Evolutionary conservation across 2,113 vertebrate species (phyloP).

Genomic region (Camelus bactrianus): DNA sequence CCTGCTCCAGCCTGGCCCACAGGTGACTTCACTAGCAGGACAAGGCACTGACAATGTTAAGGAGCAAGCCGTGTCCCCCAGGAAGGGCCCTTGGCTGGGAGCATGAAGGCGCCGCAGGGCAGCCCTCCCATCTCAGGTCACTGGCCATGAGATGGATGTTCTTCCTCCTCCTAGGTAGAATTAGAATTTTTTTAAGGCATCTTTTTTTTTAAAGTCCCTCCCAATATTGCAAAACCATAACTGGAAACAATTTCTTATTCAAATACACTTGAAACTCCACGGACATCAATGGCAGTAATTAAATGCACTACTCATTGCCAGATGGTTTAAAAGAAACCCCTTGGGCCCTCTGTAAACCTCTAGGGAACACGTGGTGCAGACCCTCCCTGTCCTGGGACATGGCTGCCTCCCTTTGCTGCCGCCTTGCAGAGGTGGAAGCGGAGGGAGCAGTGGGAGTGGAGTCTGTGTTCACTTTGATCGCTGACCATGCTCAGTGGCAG

Average conservation of each 20-base stretch:
- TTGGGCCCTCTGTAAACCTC: not conserved
- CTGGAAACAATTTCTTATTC: not conserved
- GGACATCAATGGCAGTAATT: not conserved
- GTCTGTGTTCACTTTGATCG: fast-evolving
- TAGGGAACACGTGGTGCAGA: fast-evolving
- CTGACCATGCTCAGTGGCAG: not conserved
- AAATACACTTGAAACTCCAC: not conserved
- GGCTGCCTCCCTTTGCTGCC: fast-evolving
- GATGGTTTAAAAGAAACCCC: not conserved
- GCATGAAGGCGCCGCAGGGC: fast-evolving
- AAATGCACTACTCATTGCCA: fast-evolving
- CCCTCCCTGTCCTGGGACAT: not conserved
- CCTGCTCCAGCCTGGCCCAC: not conserved
- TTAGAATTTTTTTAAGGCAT: not conserved
- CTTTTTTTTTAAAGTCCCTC: not conserved
- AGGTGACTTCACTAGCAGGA: not conserved
- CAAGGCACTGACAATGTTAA: fast-evolving
- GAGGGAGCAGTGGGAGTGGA: no score
- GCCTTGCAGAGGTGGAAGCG: not conserved
- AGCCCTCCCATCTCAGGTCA: not conserved
- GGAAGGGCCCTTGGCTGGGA: fast-evolving
- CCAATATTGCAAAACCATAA: not conserved
- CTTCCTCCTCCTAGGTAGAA: not conserved
- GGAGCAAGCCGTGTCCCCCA: not conserved
- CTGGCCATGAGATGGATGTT: not conserved